phyloP scores from a whole-genome alignment of 2,888 invertebrate genomes.

The Timandra comae region DNA sequence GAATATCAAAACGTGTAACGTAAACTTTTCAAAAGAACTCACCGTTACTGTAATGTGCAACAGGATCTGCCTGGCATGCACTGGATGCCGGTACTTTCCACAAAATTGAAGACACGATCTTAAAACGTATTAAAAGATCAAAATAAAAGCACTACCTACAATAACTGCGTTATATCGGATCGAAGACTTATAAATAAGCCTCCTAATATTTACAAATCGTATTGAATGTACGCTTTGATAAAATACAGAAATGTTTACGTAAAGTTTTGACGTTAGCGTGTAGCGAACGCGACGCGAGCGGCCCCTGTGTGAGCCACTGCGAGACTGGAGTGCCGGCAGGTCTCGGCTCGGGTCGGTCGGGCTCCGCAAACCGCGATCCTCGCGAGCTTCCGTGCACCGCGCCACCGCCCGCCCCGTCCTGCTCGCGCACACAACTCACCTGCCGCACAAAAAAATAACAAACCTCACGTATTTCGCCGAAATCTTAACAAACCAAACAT shows the following conservation, averaged over 20 bases:
- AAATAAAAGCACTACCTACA: slow-evolving; percentile 29
- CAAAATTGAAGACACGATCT: slow-evolving; percentile 55
- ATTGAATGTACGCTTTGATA: slow-evolving; percentile 26
- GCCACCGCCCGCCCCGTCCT: slow-evolving; percentile 41
- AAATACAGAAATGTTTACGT: slow-evolving; percentile 45
- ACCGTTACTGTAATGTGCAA: slow-evolving; percentile 65
- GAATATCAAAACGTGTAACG: too few species aligned
- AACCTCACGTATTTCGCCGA: slow-evolving; percentile 67
- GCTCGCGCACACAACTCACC: slow-evolving; percentile 58
- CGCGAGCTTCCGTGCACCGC: slow-evolving; percentile 52
- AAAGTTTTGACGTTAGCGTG: slow-evolving; percentile 58
- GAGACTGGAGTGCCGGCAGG: too few species aligned
- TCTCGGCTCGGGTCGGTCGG: slow-evolving; percentile 18
- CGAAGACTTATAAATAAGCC: slow-evolving; percentile 20
- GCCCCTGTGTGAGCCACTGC: slow-evolving; percentile 53
- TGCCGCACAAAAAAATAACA: slow-evolving; percentile 57
- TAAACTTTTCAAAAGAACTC: slow-evolving; percentile 44
- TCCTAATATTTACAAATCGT: slow-evolving; percentile 29
- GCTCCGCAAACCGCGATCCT: slow-evolving; percentile 31
- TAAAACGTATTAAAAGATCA: slow-evolving; percentile 34
- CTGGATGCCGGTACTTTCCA: slow-evolving; percentile 58
- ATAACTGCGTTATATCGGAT: slow-evolving; percentile 10
- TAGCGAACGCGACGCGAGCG: slow-evolving; percentile 40
- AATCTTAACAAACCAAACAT: slow-evolving; percentile 58
- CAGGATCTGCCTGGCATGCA: slow-evolving; percentile 61